Percentiles rank a stretch among this genome's conserved stretches.
Conservation (phyloP, 2,797 vertebrate genomes). For the Manis crassicaudata region DNA sequence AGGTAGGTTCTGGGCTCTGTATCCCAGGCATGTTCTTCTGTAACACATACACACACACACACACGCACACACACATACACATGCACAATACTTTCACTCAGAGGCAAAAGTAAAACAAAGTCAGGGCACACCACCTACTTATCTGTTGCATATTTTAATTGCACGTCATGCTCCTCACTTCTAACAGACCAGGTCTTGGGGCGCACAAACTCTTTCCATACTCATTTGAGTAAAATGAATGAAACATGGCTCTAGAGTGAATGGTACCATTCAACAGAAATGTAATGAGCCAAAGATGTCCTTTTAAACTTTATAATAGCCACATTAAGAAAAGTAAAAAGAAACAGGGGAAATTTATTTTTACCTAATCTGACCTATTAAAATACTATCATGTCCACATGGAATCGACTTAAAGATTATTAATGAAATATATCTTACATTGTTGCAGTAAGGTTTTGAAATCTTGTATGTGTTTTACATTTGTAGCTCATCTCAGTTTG, state of each 20-base stretch:
- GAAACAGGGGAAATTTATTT: background rate
- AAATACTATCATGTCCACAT: background rate
- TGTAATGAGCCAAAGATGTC: background rate
- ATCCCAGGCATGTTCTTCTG: background rate
- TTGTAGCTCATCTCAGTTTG: background rate
- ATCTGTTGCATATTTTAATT: background rate
- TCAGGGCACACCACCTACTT: background rate
- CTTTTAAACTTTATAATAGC: background rate
- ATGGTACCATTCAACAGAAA: background rate
- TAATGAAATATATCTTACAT: background rate
- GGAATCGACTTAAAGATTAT: background rate
- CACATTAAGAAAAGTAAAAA: background rate
- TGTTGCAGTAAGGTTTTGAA: background rate
- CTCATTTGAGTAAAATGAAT: background rate
- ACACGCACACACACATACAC: background rate
- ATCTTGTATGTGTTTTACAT: background rate
- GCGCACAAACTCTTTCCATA: background rate
- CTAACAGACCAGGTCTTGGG: background rate
- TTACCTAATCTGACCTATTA: background rate
- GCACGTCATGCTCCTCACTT: background rate
- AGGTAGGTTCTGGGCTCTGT: background rate
- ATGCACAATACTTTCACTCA: background rate
- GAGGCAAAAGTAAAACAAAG: background rate
- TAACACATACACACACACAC: background rate
- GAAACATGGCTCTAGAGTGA: background rate